Evolutionary conservation across 1,140 invertebrate species (phyloP).

Genomic region (Ceratosolen solmsi): DNA sequence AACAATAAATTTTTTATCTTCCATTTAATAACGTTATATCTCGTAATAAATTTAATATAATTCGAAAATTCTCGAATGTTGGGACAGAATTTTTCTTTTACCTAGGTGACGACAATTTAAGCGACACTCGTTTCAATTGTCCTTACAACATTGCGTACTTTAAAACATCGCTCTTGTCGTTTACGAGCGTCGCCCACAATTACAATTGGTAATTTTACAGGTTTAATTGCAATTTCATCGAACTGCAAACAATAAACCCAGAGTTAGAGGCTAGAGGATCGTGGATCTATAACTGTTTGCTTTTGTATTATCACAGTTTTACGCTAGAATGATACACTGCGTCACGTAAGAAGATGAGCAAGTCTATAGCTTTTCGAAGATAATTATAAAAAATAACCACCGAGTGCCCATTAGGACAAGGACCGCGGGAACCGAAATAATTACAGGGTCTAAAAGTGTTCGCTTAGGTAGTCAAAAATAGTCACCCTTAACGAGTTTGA

Average conservation of each 20-base stretch:
- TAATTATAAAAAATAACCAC: neutral
- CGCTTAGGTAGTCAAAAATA: neutral
- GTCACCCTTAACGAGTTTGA: neutral
- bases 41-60: too few species aligned
- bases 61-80: too few species aligned
- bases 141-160: neutral
- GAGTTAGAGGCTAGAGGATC: neutral
- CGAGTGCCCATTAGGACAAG: neutral
- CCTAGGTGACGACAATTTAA: neutral
- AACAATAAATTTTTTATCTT: neutral
- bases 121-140: neutral
- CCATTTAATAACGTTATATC: too few species aligned
- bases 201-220: neutral
- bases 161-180: neutral
- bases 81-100: too few species aligned
- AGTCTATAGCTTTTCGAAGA: neutral
- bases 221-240: neutral
- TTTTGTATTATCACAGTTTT: neutral
- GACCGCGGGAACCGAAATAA: neutral
- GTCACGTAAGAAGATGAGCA: neutral
- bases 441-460: neutral
- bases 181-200: neutral
- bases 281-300: neutral
- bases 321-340: neutral
- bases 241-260: neutral